Conservation (phyloP, 2,113 vertebrate genomes). For the Podocnemis expansa region DNA sequence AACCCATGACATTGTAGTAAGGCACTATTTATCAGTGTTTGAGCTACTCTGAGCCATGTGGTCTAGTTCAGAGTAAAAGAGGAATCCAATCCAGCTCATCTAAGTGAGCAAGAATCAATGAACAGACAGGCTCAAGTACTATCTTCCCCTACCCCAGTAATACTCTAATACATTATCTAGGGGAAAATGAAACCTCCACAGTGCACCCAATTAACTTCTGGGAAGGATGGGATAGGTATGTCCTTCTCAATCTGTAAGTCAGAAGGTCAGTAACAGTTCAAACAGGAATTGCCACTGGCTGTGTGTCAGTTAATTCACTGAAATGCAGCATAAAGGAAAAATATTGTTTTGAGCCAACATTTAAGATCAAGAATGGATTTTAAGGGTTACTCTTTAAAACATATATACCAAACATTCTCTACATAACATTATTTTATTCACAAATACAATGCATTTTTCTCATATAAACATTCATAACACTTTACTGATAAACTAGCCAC, state of each 20-base stretch:
- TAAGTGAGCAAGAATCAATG: neutral
- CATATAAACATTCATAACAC: neutral
- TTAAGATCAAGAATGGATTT: neutral
- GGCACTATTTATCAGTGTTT: accelerated
- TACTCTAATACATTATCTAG: neutral
- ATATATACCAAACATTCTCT: neutral
- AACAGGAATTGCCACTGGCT: accelerated
- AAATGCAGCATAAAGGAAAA: neutral
- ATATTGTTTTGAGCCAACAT: neutral
- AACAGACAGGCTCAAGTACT: neutral
- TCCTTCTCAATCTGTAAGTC: neutral
- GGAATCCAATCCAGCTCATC: neutral
- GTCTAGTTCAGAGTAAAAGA: neutral
- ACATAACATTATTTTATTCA: neutral
- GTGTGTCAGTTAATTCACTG: neutral
- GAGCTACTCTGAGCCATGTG: too few species aligned
- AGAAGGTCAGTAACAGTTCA: neutral
- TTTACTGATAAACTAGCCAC: neutral
- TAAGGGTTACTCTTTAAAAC: neutral
- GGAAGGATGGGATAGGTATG: accelerated
- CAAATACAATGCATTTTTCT: neutral
- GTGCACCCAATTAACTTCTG: neutral
- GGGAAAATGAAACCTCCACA: neutral
- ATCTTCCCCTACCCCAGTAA: neutral
- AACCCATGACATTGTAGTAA: neutral